These are phyloP conservation scores for Pangasius sanitwongsei DNA, from an alignment of 2,797 vertebrate genomes.

Conservation along the genomic window DNA sequence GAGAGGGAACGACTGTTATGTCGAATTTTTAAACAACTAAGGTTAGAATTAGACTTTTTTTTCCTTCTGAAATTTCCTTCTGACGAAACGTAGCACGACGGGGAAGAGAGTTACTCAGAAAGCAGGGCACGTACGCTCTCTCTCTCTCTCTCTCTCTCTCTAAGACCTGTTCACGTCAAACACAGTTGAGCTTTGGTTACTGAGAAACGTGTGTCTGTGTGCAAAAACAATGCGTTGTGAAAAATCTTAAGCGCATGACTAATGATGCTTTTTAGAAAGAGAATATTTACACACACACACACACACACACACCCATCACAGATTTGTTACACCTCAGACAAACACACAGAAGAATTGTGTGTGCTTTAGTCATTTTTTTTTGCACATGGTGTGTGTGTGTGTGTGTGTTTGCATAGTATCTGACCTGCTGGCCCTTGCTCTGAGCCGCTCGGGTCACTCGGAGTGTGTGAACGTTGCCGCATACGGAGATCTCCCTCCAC, in stretches of 20 bases:
- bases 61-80: no score
- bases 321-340: background rate
- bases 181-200: no score
- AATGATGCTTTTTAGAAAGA: background rate
- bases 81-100: no score
- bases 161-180: no score
- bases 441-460: conserved; percentile 90
- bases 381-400: background rate
- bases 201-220: no score
- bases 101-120: no score
- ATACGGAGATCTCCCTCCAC: conserved; percentile 96
- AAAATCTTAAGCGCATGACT: background rate
- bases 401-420: conserved; percentile 27
- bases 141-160: no score
- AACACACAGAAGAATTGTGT: background rate
- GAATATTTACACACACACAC: background rate
- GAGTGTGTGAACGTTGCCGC: conserved; percentile 90
- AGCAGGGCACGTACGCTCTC: no score
- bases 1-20: no score
- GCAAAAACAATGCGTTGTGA: no score
- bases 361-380: background rate
- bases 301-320: background rate
- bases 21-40: no score
- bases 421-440: conserved; percentile 90
- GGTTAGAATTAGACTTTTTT: no score